These are phyloP conservation scores for Cotesia glomerata DNA, from an alignment of 1,140 invertebrate species.

Conservation along the genomic window DNA sequence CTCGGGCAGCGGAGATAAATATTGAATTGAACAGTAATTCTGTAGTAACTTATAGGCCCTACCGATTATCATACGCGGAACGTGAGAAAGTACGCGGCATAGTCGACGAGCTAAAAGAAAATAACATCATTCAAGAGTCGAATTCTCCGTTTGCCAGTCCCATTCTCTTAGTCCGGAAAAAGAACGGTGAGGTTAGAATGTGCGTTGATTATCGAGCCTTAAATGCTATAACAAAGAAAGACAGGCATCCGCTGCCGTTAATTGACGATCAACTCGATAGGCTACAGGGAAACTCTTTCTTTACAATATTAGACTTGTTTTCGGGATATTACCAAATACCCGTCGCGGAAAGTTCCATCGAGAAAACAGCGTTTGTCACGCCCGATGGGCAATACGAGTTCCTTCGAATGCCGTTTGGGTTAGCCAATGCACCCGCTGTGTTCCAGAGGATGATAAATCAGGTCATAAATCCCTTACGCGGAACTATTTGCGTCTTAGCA, in stretches of 20 bases:
- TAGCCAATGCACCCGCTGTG: conserved; percentile 30
- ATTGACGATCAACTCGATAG: conserved; percentile 17
- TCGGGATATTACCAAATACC: conserved; percentile 36
- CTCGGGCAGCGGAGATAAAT: conserved; percentile 37
- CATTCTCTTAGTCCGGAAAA: background rate
- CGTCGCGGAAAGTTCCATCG: conserved; percentile 22
- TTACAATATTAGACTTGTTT: conserved; percentile 41
- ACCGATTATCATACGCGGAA: conserved; percentile 30
- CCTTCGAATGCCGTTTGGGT: conserved; percentile 45
- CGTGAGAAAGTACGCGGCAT: background rate
- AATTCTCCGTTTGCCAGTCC: conserved; percentile 2
- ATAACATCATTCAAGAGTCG: background rate
- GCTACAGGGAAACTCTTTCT: conserved; percentile 38
- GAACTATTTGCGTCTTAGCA: conserved; percentile 18
- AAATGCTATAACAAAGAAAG: background rate
- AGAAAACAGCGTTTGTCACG: conserved; percentile 35
- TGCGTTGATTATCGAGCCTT: background rate
- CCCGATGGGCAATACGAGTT: conserved; percentile 38
- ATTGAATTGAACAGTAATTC: conserved; percentile 45
- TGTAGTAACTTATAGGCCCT: conserved; percentile 45
- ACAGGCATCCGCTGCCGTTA: background rate
- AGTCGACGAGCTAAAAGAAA: background rate
- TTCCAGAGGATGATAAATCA: conserved; percentile 42
- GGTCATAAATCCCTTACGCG: conserved; percentile 24
- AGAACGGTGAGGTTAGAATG: background rate